Evolutionary conservation across 2,113 vertebrate genomes (phyloP).

Genomic region (Urocynchramus pylzowi): DNA sequence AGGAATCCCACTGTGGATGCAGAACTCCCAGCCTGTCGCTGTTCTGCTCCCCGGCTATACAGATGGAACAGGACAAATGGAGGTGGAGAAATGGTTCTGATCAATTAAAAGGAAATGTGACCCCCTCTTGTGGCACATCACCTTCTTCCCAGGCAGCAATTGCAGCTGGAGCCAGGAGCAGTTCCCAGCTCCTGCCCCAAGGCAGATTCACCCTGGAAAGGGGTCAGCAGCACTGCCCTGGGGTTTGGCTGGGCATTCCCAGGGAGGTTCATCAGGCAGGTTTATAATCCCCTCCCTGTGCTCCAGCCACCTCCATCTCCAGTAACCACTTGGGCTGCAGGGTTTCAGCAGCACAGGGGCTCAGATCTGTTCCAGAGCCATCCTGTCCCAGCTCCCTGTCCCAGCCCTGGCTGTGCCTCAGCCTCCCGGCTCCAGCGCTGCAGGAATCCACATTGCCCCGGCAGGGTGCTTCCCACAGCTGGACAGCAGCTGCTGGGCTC

Average conservation of each 20-base stretch:
- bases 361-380: background rate
- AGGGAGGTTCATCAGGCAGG: background rate
- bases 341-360: background rate
- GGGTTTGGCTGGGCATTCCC: background rate
- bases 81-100: background rate
- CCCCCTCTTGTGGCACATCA: background rate
- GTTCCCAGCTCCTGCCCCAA: background rate
- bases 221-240: background rate
- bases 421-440: rapidly evolving
- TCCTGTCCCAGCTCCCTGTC: background rate
- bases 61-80: background rate
- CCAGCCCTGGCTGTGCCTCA: background rate
- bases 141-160: background rate
- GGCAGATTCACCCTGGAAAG: background rate
- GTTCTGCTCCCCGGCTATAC: background rate
- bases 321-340: background rate
- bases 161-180: background rate
- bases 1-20: background rate
- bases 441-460: rapidly evolving
- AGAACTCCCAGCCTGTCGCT: background rate
- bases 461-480: background rate
- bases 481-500: background rate
- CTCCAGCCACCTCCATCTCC: background rate
- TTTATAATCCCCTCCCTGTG: background rate
- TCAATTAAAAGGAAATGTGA: constrained; percentile 50